phyloP scores from a whole-genome alignment of 2,113 vertebrate species.

The Scalopus aquaticus region DNA sequence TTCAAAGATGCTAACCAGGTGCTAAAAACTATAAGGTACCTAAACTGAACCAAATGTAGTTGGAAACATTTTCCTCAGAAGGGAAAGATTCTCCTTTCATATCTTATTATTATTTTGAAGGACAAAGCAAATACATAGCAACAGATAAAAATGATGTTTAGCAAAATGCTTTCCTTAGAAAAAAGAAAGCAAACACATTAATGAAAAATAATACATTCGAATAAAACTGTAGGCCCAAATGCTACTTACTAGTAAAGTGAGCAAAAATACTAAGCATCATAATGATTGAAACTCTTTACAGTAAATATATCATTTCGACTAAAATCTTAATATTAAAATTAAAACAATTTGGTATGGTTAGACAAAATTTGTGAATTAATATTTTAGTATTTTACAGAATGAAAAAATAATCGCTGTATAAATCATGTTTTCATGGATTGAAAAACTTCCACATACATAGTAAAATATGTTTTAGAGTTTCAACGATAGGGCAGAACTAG shows the following conservation, averaged over 20 bases:
- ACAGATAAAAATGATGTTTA: neutral
- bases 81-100: neutral
- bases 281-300: neutral
- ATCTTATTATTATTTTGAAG: neutral
- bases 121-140: neutral
- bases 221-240: neutral
- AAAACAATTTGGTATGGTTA: neutral
- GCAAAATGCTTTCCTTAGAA: neutral
- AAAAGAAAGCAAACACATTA: neutral
- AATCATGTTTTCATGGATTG: neutral
- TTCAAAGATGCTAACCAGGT: conserved; percentile 50
- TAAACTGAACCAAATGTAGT: conserved; percentile 57
- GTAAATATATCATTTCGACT: neutral
- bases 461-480: neutral
- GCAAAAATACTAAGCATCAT: neutral
- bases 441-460: neutral
- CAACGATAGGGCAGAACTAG: neutral
- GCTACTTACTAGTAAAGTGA: neutral
- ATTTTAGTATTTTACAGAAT: neutral
- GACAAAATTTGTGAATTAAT: neutral
- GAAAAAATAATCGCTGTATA: neutral
- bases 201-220: neutral
- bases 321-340: neutral
- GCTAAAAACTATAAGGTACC: neutral
- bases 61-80: neutral